phyloP scores from a whole-genome alignment of 2,797 vertebrate species.

The Chelon labrosus region DNA sequence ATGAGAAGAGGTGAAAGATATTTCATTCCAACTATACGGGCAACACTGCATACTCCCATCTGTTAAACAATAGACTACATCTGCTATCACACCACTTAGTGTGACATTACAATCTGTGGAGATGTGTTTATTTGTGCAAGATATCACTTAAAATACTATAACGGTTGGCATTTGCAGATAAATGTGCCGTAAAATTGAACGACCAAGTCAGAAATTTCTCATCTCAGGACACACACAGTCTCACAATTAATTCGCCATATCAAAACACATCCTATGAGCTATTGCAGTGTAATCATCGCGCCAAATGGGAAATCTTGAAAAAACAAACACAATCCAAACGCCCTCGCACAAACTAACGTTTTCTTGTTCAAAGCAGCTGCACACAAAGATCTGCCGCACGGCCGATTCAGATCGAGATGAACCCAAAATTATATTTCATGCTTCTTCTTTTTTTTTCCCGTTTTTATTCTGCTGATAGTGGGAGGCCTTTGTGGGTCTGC shows the following conservation, averaged over 20 bases:
- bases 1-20: not conserved
- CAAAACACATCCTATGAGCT: constrained; percentile 39
- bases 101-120: not conserved
- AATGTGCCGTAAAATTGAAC: constrained; percentile 61
- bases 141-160: constrained; percentile 2
- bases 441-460: not conserved
- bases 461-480: constrained; percentile 28
- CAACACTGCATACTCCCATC: not conserved
- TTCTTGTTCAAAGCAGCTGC: constrained; percentile 8
- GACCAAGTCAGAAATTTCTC: constrained; percentile 16
- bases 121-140: constrained; percentile 29
- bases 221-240: constrained; percentile 32
- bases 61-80: not conserved
- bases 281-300: constrained; percentile 35
- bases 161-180: constrained; percentile 43
- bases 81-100: not conserved
- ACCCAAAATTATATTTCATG: constrained; percentile 18
- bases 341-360: constrained; percentile 1
- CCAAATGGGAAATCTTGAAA: constrained; percentile 32
- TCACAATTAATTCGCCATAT: constrained; percentile 37
- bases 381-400: constrained; percentile 18
- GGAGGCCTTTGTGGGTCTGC: constrained; percentile 25
- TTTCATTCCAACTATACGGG: not conserved
- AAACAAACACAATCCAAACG: constrained; percentile 9
- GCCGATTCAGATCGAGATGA: constrained; percentile 10